phyloP scores from a whole-genome alignment of 2,113 vertebrate genomes.

The Thymallus thymallus region DNA sequence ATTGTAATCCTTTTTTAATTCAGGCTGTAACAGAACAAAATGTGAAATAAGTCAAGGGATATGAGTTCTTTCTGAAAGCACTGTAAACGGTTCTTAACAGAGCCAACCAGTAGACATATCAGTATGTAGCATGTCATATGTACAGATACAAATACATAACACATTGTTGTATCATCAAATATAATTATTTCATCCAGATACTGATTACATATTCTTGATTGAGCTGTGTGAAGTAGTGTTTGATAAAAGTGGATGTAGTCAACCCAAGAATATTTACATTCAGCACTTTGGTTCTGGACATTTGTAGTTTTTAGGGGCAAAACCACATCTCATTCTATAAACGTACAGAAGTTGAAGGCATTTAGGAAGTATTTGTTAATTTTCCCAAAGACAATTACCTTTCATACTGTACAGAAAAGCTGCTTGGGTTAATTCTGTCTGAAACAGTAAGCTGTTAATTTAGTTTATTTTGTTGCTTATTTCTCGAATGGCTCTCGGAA shows the following conservation, averaged over 20 bases:
- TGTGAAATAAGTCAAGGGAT: no score
- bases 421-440: neutral
- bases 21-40: no score
- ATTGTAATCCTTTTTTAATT: no score
- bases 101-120: conserved; percentile 13
- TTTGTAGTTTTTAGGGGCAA: conserved; percentile 3
- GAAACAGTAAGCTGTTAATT: neutral
- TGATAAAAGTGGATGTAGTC: conserved; percentile 21
- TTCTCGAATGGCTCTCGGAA: neutral
- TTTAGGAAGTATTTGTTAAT: neutral
- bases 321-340: conserved; percentile 14
- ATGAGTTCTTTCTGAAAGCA: no score
- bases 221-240: conserved; percentile 19
- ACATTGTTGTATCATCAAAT: conserved; percentile 17
- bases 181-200: conserved; percentile 11
- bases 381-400: neutral
- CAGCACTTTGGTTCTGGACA: conserved; percentile 51
- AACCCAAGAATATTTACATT: conserved; percentile 36
- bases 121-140: conserved; percentile 15
- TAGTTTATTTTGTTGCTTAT: neutral
- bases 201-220: conserved; percentile 12
- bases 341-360: conserved; percentile 29
- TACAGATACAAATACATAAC: conserved; percentile 38
- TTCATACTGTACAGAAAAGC: neutral
- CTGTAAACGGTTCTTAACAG: conserved; percentile 29